phyloP scores from a whole-genome alignment of 2,888 invertebrate genomes.

The Heliconius aoede region DNA sequence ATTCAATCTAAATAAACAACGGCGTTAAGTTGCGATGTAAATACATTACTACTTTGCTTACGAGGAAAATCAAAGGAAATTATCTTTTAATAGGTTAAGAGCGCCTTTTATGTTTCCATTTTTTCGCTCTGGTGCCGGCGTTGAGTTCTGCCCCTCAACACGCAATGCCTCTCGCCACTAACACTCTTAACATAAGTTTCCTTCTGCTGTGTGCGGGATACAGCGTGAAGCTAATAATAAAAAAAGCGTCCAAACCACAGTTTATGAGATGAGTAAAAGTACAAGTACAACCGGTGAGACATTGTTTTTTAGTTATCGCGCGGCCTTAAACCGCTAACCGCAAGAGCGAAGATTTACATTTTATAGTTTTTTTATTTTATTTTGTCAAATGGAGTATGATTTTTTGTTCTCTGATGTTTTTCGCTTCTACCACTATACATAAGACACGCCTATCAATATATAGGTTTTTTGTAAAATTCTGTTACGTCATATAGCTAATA shows the following conservation, averaged over 20 bases:
- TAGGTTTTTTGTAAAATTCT: too few relatives aligned
- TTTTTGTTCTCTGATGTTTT: neutral
- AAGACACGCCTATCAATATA: too few relatives aligned
- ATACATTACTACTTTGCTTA: neutral
- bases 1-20: neutral
- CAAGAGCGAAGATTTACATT: neutral
- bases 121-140: too few relatives aligned
- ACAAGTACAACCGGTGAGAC: neutral
- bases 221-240: too few relatives aligned
- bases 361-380: neutral
- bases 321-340: constrained; percentile 3
- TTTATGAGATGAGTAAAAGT: neutral
- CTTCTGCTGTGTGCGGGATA: too few relatives aligned
- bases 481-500: too few relatives aligned
- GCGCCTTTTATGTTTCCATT: too few relatives aligned
- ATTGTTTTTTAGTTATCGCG: neutral
- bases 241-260: neutral
- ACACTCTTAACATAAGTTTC: too few relatives aligned
- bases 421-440: neutral
- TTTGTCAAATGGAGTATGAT: neutral
- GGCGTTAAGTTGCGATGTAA: neutral
- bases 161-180: too few relatives aligned
- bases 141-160: too few relatives aligned
- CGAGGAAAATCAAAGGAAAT: neutral
- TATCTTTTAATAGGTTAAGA: neutral